phyloP scores from a whole-genome alignment of 2,888 invertebrate species.

The Tenodera sinensis region DNA sequence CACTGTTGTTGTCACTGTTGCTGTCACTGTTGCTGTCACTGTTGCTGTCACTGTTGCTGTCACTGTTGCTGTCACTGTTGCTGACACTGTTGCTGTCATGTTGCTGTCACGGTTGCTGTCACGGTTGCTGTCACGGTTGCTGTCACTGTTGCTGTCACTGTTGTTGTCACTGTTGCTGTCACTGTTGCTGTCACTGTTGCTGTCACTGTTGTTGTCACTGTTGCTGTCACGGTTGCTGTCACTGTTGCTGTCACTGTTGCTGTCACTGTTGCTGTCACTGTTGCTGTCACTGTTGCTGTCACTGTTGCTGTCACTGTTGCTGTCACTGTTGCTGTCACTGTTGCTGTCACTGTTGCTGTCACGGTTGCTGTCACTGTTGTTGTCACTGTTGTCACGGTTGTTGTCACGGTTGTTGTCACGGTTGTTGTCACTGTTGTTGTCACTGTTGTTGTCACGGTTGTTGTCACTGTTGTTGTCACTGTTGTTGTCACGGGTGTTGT shows the following conservation, averaged over 20 bases:
- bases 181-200: neutral
- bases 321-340: conserved; percentile 12
- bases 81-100: neutral
- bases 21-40: conserved; percentile 10
- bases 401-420: too few relatives aligned
- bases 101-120: neutral
- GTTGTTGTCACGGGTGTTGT: too few relatives aligned
- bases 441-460: too few relatives aligned
- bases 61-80: neutral
- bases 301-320: neutral
- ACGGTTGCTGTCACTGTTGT: conserved; percentile 6
- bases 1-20: conserved; percentile 4
- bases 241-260: conserved; percentile 3
- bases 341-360: conserved; percentile 11
- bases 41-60: conserved; percentile 9
- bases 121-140: neutral
- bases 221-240: neutral
- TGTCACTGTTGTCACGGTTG: too few relatives aligned
- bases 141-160: neutral
- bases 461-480: neutral
- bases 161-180: neutral
- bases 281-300: neutral
- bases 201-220: neutral
- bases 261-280: conserved; percentile 12
- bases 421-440: too few relatives aligned